Base-by-base conservation (phyloP, 2,113 vertebrate genomes). In the Oceanodroma tethys region DNA sequence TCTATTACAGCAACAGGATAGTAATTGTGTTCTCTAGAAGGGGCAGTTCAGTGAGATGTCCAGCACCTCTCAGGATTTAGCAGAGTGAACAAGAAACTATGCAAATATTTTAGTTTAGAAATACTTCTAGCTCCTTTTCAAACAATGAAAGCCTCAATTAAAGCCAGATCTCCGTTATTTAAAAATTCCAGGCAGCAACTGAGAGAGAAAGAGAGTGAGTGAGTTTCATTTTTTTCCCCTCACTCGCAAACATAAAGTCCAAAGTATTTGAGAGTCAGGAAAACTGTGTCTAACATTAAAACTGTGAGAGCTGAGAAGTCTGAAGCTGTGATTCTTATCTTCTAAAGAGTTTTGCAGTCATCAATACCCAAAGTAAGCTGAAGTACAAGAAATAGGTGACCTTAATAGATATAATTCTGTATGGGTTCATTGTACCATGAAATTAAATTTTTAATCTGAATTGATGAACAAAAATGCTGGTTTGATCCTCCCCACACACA, bases 391-490 rank as follows among this genome's bases (percentile, higher is more conserved):
- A 98, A 93, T 94, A 72, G 95, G 97, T 98, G 98, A 98, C 98
- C 98, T 98, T 98, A 98, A 98, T 97, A 98, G 97, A 98, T 98
- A 98, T 97, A 98, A 97, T 97, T 95, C 93, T 97, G 92, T 96
- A 93, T 97, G 96, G 88, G 94, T 86, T 98, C 98, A 98, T 94
- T 95, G 97, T 98, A 98, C 94, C 98, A 96, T 98, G 98, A 98
- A 98, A 98, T 98, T 98, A 98, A 98, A 97, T 98, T 98, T 98
- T 98, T 98, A 98, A 98, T 98, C 98, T 98, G 98, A 98, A 98
- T 96, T 98, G 98, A 98, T 98, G 98, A 98, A 97, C 97, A 98
- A 98, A 98, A 98, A 95, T 91, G 92, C 95, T 52, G 56, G 88
- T 97, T 97, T 97, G 95, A 96, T 97, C 94, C 95, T 94, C 27